Base-by-base conservation (phyloP, 2,797 vertebrate genomes). In the Clarias fuscus region DNA sequence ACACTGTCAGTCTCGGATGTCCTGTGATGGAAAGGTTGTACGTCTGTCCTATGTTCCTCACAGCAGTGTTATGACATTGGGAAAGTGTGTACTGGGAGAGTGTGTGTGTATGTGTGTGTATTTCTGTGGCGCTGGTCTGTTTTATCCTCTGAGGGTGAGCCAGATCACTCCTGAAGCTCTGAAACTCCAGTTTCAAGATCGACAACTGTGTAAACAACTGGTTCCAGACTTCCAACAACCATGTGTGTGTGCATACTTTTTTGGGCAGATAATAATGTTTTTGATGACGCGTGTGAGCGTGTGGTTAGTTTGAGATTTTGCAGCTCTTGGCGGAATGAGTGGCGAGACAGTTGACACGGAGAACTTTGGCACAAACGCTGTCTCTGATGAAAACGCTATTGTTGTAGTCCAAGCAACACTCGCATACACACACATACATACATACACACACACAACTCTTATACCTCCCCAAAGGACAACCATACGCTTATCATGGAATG, bases 341-440 rank as follows among this genome's bases (percentile, higher is more conserved):
- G 81, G 65, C 59, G 83, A 90, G 86, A 90, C 90, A 67, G 75
- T 73, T 85, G 84, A 84, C 87, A 81, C 14, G 1, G 43, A 67
- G 58, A 85, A 73, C 59, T 87, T 58, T 83, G 82, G 78, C 82
- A 81, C 37, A 75, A 20, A 13, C 7, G 73, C 40, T 61, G 48
- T 61, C n/a, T 88, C 22, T 30, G 14, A 64, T 84, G 79, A 88
- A 77, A 72, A 67, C 58, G 17, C 72, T 70, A 79, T 88, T 86
- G 88, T 89, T 86, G 37, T 5, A 75, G 40, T 72, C 14, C 5
- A 40, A 65, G 24, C 40, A 65, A 17, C 62, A 48, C 8, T 27
- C 62, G 5, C 43, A n/a, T 37, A 65, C 84, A 59, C 40, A 79
- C 20, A 33, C 13, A 56, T 27, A n/a, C 13, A 48, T 48, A 48